Evolutionary conservation across 2,113 vertebrate species (phyloP), one percentile per base, ranked within the genome.

Genomic region (Bettongia penicillata): DNA sequence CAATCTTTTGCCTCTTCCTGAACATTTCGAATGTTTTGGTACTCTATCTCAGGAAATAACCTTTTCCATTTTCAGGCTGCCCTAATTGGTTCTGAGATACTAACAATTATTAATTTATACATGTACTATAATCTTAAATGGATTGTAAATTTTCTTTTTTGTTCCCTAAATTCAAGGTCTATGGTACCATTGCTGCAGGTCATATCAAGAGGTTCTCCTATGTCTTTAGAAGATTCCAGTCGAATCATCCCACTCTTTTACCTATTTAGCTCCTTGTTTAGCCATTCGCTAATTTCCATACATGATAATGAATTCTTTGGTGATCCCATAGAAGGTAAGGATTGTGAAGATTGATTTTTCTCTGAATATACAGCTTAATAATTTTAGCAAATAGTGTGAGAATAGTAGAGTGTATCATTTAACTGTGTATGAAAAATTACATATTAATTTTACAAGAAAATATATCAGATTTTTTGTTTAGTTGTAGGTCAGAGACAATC

Each of bases 251-350:
- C 99, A 48, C 99, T 99, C 97, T 99, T 99, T 98, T 99, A 99
- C 98, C 99, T 99, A 97, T 99, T 99, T 98, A 99, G 99, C 98
- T 99, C 99, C 68, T 99, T 99, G 95, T 99, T 99, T 98, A 99
- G 99, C 97, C 99, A 99, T 98, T 99, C 99, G 0, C 99, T 99
- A 43, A 99, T 99, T 98, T 99, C 99, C 10, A 99, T 99, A 97
- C 99, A 99, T 5, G 99, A 99, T 98, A 99, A 99, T 11, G 99
- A 99, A 96, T 99, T 99, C 98, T 99, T 99, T 50, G 99, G 99
- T 23, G 99, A 99, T 91, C 99, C 99, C 94, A 98, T 99, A 96
- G 99, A 99, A 99, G 99, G 99, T 99, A 98, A 97, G 98, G 16
- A 92, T 95, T 95, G 94, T 2, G 9, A 91, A 68, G 91, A 53